Conservation (phyloP, 2,113 vertebrate species). For the Nanorana parkeri region DNA sequence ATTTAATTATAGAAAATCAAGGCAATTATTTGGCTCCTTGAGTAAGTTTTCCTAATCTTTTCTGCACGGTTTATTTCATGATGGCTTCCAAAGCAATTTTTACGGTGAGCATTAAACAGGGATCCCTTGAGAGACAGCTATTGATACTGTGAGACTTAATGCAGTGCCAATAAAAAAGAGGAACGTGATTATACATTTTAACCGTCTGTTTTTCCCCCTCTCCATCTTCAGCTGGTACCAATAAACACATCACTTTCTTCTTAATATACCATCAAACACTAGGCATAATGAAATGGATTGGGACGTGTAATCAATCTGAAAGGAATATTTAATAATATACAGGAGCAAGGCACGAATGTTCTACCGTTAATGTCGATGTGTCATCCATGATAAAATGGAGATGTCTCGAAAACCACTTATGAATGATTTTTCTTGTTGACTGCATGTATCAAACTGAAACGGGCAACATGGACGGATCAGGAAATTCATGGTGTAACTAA, state of each 20-base stretch:
- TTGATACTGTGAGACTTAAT: constrained; percentile 65
- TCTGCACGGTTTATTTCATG: constrained; percentile 57
- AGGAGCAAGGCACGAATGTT: too few species aligned
- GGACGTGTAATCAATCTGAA: constrained; percentile 61
- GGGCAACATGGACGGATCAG: too few species aligned
- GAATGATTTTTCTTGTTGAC: too few species aligned
- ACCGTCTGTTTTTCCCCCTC: constrained; percentile 58
- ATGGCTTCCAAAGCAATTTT: constrained; percentile 60
- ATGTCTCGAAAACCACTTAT: too few species aligned
- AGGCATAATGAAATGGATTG: constrained; percentile 50
- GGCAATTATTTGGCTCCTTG: constrained; percentile 61
- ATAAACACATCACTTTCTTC: constrained; percentile 60
- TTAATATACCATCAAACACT: constrained; percentile 58
- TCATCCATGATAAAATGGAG: too few species aligned
- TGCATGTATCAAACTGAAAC: too few species aligned
- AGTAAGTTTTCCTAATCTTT: constrained; percentile 57
- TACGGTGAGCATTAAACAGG: constrained; percentile 57
- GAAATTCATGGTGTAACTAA: too few species aligned
- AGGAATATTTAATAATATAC: constrained; percentile 36
- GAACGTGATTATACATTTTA: constrained; percentile 64
- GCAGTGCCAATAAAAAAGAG: constrained; percentile 55
- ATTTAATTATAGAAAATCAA: constrained; percentile 58
- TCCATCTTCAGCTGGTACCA: constrained; percentile 61
- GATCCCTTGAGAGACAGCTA: constrained; percentile 59
- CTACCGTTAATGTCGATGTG: too few species aligned